Evolutionary conservation across 2,888 invertebrate species (phyloP).

Genomic region (Agriopis leucophaearia): DNA sequence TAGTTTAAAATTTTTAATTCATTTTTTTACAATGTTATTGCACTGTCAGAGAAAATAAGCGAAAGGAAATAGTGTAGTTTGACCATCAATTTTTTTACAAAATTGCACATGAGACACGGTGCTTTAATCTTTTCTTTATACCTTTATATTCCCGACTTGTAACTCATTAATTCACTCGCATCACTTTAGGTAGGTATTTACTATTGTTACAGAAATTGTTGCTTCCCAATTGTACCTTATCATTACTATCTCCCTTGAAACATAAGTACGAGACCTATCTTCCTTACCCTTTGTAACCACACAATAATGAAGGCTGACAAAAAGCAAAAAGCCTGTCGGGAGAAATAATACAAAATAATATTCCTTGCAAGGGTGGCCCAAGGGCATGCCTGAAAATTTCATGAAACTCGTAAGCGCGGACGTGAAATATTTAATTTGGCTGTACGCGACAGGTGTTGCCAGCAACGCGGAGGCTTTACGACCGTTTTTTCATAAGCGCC

Average conservation of each 20-base stretch:
- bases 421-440: slow-evolving; percentile 49
- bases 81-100: background rate
- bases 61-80: too few species aligned
- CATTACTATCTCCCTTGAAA: slow-evolving; percentile 8
- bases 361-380: slow-evolving; percentile 15
- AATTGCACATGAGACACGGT: too few species aligned
- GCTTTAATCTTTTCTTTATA: background rate
- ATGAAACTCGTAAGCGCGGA: slow-evolving; percentile 22
- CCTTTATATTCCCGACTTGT: background rate
- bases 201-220: background rate
- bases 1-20: too few species aligned
- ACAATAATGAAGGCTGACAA: slow-evolving; percentile 8
- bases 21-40: too few species aligned
- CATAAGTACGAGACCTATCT: background rate
- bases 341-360: slow-evolving; percentile 18
- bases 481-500: slow-evolving; percentile 29
- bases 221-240: background rate
- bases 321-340: slow-evolving; percentile 15
- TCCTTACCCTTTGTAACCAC: slow-evolving; percentile 6
- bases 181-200: background rate
- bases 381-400: slow-evolving; percentile 33
- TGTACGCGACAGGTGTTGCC: slow-evolving; percentile 32
- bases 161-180: background rate
- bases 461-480: slow-evolving; percentile 26
- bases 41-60: too few species aligned